A percentile compares a stretch with the other conserved stretches of the same genome.
phyloP scores from a whole-genome alignment of 2,797 vertebrate genomes.

The Darevskia mixta region DNA sequence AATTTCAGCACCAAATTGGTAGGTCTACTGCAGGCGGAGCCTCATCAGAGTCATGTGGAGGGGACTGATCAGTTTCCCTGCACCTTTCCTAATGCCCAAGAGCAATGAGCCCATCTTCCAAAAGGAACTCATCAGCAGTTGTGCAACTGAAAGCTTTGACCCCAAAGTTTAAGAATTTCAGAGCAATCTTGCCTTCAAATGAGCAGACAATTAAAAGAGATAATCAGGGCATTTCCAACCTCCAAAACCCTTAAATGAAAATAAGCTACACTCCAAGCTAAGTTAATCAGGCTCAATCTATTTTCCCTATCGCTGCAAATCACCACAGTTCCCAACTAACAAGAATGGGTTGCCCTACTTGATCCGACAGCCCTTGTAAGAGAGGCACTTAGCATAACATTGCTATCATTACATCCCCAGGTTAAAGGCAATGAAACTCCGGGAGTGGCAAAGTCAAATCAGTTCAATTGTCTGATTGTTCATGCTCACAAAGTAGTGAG shows the following conservation, averaged over 20 bases:
- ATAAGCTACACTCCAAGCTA: constrained; percentile 66
- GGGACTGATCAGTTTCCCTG: not conserved
- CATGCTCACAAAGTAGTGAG: constrained; percentile 78
- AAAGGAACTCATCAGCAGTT: not conserved
- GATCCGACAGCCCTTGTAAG: constrained; percentile 77
- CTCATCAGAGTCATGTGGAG: not conserved
- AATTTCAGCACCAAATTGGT: not conserved
- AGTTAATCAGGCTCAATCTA: constrained; percentile 75
- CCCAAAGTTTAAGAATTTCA: constrained; percentile 11
- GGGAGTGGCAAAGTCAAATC: constrained; percentile 84
- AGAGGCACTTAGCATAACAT: constrained; percentile 80
- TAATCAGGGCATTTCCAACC: constrained; percentile 62
- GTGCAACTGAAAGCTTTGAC: not conserved
- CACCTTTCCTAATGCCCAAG: not conserved
- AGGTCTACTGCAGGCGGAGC: too few species aligned
- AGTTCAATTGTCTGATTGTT: constrained; percentile 86
- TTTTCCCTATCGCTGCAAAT: constrained; percentile 78
- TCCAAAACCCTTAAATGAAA: constrained; percentile 72
- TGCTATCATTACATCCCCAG: constrained; percentile 81
- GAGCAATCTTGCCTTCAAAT: constrained; percentile 45
- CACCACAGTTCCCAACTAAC: constrained; percentile 81
- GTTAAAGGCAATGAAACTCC: constrained; percentile 86
- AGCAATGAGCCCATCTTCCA: not conserved
- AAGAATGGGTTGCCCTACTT: constrained; percentile 83
- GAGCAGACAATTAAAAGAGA: constrained; percentile 66